These are phyloP conservation scores for Paramisgurnus dabryanus DNA, from an alignment of 2,113 vertebrate species.

Conservation along the genomic window DNA sequence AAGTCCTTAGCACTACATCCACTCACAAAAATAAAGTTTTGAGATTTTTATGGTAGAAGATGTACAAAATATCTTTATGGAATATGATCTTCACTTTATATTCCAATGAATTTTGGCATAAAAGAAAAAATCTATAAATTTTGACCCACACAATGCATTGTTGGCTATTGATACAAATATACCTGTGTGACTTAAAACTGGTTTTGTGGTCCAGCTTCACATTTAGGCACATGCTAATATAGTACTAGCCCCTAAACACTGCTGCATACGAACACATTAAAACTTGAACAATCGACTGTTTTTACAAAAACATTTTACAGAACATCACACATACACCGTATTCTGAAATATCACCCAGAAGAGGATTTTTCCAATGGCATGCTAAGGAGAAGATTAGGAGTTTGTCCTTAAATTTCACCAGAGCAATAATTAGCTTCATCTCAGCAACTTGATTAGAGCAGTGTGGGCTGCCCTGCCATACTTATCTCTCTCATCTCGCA, in stretches of 20 bases:
- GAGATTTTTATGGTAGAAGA: too few species aligned
- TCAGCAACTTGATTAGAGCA: conserved; percentile 55
- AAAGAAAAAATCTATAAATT: too few species aligned
- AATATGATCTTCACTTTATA: too few species aligned
- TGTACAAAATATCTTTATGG: too few species aligned
- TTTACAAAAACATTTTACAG: not conserved
- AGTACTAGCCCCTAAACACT: not conserved
- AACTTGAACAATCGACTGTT: conserved; percentile 1
- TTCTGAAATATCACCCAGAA: conserved; percentile 2
- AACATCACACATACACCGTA: not conserved
- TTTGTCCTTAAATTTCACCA: conserved; percentile 57
- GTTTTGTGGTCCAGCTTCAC: too few species aligned
- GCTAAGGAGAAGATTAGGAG: conserved; percentile 51
- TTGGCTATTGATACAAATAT: too few species aligned
- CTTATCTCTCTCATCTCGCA: conserved; percentile 53
- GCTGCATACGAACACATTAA: not conserved
- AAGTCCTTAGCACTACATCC: too few species aligned
- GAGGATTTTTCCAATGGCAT: conserved; percentile 25
- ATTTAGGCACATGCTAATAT: not conserved
- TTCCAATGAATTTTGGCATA: too few species aligned
- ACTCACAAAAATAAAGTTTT: too few species aligned
- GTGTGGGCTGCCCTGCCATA: conserved; percentile 50
- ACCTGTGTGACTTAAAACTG: too few species aligned
- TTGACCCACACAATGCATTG: too few species aligned
- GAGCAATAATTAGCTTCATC: conserved; percentile 58